Evolutionary conservation across 2,797 vertebrate genomes (phyloP), one percentile per base, ranked within the genome.

Genomic region (Hybognathus amarus): DNA sequence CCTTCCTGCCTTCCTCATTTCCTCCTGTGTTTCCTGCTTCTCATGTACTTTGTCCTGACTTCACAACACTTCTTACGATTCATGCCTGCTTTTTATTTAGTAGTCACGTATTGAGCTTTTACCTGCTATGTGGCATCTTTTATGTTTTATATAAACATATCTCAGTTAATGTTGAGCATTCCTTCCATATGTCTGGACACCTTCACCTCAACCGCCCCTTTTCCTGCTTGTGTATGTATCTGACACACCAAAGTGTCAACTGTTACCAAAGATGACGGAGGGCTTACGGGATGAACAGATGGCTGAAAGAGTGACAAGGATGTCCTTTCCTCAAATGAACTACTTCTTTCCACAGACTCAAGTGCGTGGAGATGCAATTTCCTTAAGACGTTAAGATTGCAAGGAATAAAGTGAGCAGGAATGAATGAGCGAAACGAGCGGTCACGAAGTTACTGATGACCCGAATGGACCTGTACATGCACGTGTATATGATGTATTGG

Each of bases 241-340:
- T 87, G 94, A 92, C 94, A 94, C 95, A 90, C 91, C 92, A 94
- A 94, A 92, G 94, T 95, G 95, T 96, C 94, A 86, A 93, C 94
- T 91, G 91, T 91, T 94, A 95, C 95, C 95, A 96, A 96, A 95
- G 95, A 96, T 93, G 93, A 93, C 87, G 90, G 92, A 91, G 91
- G 91, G 93, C 91, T 91, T 90, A 91, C 93, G 82, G 82, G 87
- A 85, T 52, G 81, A 87, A 85, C 56, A 78, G 81, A 74, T 66
- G 83, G 63, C 85, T 75, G 64, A 79, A 24, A 84, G 68, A 66
- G 50, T 54, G 78, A 61, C 45, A n/a, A 20, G 73, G 38, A 69
- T 2, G 54, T 8, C 30, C 76, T 69, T 66, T 80, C 52, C 56
- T 66, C 69, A 66, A 36, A 83, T 82, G 75, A 81, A 82, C 59